phyloP scores from a whole-genome alignment of 23 tunicate genomes.

The Halocynthia aurantium region DNA sequence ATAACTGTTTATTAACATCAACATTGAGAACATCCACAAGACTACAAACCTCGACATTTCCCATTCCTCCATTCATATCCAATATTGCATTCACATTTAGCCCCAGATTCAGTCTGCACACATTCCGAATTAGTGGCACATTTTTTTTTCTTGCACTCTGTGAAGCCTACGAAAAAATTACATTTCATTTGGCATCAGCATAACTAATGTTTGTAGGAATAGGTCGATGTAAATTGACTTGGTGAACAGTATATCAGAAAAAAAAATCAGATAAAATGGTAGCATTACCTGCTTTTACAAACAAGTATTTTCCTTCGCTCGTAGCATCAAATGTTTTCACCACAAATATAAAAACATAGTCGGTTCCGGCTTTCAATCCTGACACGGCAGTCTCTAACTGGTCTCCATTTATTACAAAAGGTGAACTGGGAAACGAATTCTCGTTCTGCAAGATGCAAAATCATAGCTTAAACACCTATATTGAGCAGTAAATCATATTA shows the following conservation, averaged over 20 bases:
- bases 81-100: neutral
- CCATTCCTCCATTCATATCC: neutral
- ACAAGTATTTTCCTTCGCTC: slow-evolving; percentile 43
- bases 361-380: slow-evolving; percentile 25
- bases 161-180: neutral
- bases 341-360: slow-evolving; percentile 36
- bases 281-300: slow-evolving; percentile 38
- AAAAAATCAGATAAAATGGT: neutral
- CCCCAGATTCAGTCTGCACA: neutral
- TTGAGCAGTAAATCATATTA: neutral
- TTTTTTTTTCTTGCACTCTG: neutral
- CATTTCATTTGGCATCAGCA: neutral
- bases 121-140: neutral
- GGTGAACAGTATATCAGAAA: neutral
- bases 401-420: slow-evolving; percentile 35
- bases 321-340: slow-evolving; percentile 10
- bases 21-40: neutral
- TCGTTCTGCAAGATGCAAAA: slow-evolving; percentile 15
- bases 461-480: neutral
- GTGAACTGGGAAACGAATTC: slow-evolving; percentile 48
- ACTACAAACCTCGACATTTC: neutral
- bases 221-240: too few relatives aligned
- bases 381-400: slow-evolving; percentile 14
- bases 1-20: neutral
- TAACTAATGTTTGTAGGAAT: too few relatives aligned